These are phyloP conservation scores for Drosophila littoralis DNA, from an alignment of 1,140 invertebrate species.

Conservation along the genomic window DNA sequence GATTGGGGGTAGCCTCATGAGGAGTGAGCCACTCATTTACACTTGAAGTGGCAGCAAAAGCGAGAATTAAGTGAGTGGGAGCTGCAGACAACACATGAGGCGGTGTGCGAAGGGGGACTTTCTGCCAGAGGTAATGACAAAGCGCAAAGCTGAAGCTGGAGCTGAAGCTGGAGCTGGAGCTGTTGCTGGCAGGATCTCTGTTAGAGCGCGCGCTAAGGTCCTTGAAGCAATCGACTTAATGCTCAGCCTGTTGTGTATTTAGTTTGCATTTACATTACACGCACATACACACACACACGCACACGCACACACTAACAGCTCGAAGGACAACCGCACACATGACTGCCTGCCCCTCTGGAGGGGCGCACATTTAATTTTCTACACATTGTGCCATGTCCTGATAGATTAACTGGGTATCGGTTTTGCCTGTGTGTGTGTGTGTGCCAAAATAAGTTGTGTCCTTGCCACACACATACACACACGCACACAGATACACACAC, in stretches of 20 bases:
- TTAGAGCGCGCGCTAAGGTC: conserved; percentile 53
- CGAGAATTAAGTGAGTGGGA: conserved; percentile 56
- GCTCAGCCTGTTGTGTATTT: conserved; percentile 77
- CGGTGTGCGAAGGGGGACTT: neutral
- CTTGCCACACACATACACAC: conserved; percentile 16
- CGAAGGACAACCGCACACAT: conserved; percentile 44
- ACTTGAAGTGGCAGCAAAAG: conserved; percentile 69
- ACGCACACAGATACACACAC: conserved; percentile 5
- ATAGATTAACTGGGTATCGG: conserved; percentile 71
- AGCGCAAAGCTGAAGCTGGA: conserved; percentile 31
- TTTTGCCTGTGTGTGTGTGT: neutral
- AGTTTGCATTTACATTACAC: conserved; percentile 78
- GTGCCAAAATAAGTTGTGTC: conserved; percentile 33
- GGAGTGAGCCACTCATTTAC: conserved; percentile 71
- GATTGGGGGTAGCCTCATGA: neutral
- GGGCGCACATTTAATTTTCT: conserved; percentile 67
- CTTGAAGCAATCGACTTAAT: conserved; percentile 81
- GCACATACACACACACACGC: conserved; percentile 23
- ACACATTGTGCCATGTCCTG: conserved; percentile 72
- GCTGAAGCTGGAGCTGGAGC: conserved; percentile 4
- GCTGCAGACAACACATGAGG: conserved; percentile 58
- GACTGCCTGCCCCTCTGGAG: conserved; percentile 27
- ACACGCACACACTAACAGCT: conserved; percentile 7
- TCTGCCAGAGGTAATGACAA: conserved; percentile 60
- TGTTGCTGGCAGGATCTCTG: conserved; percentile 15